Evolutionary conservation across 2,888 invertebrate genomes (phyloP).

Genomic region (Tetragnatha montana): DNA sequence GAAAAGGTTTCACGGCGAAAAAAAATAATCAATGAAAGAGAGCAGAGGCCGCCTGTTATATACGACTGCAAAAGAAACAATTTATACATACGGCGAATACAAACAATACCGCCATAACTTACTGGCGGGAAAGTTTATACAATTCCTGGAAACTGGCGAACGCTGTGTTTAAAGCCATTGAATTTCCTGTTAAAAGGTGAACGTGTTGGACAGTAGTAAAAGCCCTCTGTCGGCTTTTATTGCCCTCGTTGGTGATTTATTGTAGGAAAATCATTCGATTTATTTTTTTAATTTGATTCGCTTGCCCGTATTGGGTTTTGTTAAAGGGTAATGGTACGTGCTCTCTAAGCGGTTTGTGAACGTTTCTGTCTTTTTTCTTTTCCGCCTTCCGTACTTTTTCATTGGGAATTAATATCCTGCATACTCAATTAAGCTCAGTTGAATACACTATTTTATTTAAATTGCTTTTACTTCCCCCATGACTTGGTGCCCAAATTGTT

Average conservation of each 20-base stretch:
- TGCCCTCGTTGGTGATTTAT: slow-evolving; percentile 25
- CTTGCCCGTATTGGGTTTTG: not conserved
- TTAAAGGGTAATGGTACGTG: too few relatives aligned
- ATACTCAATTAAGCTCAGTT: too few relatives aligned
- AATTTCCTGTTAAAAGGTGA: slow-evolving; percentile 52
- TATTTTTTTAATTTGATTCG: slow-evolving; percentile 7
- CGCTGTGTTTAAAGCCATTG: slow-evolving; percentile 47
- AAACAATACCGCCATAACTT: slow-evolving; percentile 59
- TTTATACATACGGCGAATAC: slow-evolving; percentile 57
- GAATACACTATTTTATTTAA: too few relatives aligned
- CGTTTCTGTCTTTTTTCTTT: too few relatives aligned
- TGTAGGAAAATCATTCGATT: slow-evolving; percentile 27
- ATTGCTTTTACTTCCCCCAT: too few relatives aligned
- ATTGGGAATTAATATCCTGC: too few relatives aligned
- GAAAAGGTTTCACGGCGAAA: not conserved
- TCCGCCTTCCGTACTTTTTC: too few relatives aligned
- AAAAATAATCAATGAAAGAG: slow-evolving; percentile 45
- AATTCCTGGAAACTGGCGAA: slow-evolving; percentile 43
- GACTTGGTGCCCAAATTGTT: too few relatives aligned
- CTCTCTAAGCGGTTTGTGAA: too few relatives aligned
- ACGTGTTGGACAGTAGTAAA: not conserved
- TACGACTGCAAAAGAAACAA: slow-evolving; percentile 62
- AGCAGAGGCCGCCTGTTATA: slow-evolving; percentile 40
- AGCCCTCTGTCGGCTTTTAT: slow-evolving; percentile 48
- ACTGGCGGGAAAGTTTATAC: slow-evolving; percentile 47